phyloP scores from a whole-genome alignment of 2,797 vertebrate species.

The Synaphobranchus kaupii region DNA sequence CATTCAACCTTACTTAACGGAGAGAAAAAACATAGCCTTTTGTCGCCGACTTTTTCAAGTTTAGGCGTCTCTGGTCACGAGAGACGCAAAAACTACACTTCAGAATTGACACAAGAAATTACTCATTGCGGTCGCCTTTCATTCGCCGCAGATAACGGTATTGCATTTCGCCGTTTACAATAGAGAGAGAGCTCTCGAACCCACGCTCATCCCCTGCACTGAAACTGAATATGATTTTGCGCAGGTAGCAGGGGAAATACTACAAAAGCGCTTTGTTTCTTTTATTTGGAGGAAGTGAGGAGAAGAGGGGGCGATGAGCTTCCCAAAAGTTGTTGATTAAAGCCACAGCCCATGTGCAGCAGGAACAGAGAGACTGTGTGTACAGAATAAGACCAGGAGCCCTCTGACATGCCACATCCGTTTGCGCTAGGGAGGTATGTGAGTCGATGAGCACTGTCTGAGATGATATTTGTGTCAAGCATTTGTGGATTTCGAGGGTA shows the following conservation, averaged over 20 bases:
- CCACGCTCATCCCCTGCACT: slow-evolving; percentile 21
- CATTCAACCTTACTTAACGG: slow-evolving; percentile 34
- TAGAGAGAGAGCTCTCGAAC: slow-evolving; percentile 15
- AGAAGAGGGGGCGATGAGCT: not conserved
- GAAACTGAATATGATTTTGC: slow-evolving; percentile 33
- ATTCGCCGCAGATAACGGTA: slow-evolving; percentile 33
- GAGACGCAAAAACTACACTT: slow-evolving; percentile 7
- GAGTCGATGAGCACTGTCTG: slow-evolving; percentile 22
- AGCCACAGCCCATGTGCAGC: slow-evolving; percentile 4
- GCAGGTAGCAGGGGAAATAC: slow-evolving; percentile 28
- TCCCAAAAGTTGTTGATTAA: slow-evolving; percentile 21
- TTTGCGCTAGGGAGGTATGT: slow-evolving; percentile 12
- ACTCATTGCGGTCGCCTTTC: slow-evolving; percentile 24
- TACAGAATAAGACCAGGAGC: not conserved
- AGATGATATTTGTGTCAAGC: not conserved
- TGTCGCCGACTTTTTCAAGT: slow-evolving; percentile 16
- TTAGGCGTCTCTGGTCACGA: not conserved
- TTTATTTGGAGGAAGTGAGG: slow-evolving; percentile 23
- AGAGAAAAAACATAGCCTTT: slow-evolving; percentile 28
- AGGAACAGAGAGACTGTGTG: not conserved
- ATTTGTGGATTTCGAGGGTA: slow-evolving; percentile 4
- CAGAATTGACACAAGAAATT: slow-evolving; percentile 30
- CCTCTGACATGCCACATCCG: not conserved
- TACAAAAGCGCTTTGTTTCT: slow-evolving; percentile 42
- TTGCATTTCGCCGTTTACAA: slow-evolving; percentile 40